A percentile compares a stretch with the other conserved stretches of the same genome.
phyloP scores from a whole-genome alignment of 2,888 invertebrate genomes.

The Schizaphis graminum region DNA sequence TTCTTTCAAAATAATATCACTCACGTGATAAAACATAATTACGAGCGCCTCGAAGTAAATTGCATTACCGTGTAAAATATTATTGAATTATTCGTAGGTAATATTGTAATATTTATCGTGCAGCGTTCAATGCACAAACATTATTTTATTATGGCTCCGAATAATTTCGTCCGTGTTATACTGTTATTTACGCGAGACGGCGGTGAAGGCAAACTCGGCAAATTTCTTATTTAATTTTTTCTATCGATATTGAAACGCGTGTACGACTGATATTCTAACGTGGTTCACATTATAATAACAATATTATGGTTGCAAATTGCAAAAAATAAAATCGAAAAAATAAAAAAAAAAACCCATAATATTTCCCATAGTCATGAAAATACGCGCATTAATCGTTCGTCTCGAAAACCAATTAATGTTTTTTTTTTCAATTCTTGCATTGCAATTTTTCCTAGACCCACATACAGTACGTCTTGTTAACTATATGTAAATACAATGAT shows the following conservation, averaged over 20 bases:
- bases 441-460: not conserved
- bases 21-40: not conserved
- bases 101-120: not conserved
- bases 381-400: not conserved
- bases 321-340: not conserved
- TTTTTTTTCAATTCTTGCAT: not conserved
- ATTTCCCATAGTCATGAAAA: not conserved
- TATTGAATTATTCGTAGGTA: not conserved
- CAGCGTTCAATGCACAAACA: not conserved
- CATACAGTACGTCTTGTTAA: not conserved
- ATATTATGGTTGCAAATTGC: not conserved
- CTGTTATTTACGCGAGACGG: not conserved
- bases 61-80: not conserved
- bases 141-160: not conserved
- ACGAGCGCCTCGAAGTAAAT: not conserved
- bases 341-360: not conserved
- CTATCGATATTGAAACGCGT: not conserved
- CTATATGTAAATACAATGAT: not conserved
- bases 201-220: not conserved
- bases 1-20: not conserved
- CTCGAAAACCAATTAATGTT: conserved; percentile 2
- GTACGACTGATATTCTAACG: not conserved
- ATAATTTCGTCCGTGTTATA: not conserved
- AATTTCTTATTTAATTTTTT: not conserved
- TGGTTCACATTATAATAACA: not conserved